Conservation (phyloP, 2,113 vertebrate genomes). For the Stomatorhinus ivindoensis region DNA sequence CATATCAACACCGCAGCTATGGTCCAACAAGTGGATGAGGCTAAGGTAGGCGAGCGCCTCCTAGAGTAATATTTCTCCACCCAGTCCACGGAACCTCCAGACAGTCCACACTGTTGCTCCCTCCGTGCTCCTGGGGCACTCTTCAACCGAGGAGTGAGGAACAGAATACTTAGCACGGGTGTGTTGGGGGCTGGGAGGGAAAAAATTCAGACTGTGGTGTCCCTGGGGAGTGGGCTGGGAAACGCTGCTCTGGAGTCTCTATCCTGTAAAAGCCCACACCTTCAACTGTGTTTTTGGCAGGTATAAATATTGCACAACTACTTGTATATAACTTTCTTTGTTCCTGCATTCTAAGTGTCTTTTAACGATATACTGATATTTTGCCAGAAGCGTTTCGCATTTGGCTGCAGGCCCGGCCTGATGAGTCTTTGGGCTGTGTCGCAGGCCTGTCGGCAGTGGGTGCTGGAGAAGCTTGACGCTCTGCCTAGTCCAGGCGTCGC, state of each 20-base stretch:
- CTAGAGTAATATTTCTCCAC: background rate
- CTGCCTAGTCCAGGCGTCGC: conserved; percentile 25
- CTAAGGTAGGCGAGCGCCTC: conserved; percentile 62
- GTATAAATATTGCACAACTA: background rate
- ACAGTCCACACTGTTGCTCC: background rate
- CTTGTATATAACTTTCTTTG: background rate
- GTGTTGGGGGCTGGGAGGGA: background rate
- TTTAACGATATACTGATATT: background rate
- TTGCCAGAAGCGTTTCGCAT: background rate
- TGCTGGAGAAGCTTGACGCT: conserved; percentile 42
- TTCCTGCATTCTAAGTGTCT: background rate
- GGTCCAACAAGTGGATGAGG: conserved; percentile 71
- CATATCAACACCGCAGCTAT: conserved; percentile 63
- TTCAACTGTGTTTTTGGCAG: background rate
- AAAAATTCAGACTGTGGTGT: background rate
- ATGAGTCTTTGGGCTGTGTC: background rate
- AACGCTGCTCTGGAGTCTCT: background rate
- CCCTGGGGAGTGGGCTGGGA: background rate
- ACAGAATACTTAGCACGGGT: background rate
- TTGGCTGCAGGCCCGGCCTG: background rate
- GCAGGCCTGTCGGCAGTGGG: conserved; percentile 39
- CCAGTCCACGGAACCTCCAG: background rate
- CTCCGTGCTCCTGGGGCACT: background rate
- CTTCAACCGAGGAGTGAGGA: background rate
- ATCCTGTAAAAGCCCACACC: background rate